Evolutionary conservation across 1,140 invertebrate species (phyloP).

Genomic region (Solenopsis invicta): DNA sequence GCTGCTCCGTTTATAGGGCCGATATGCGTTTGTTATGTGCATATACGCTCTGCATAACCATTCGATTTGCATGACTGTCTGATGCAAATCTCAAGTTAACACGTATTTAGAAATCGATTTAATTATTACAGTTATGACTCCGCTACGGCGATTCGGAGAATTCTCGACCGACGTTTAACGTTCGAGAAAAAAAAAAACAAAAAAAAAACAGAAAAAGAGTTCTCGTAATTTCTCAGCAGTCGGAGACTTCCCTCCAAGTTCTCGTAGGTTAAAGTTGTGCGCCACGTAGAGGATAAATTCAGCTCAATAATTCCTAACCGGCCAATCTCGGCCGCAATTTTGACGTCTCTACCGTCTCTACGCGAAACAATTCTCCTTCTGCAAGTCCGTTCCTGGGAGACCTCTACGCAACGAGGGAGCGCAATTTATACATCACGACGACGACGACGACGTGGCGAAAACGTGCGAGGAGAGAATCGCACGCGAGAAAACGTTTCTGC

Average conservation of each 20-base stretch:
- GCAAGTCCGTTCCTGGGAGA: neutral
- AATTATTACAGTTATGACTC: neutral
- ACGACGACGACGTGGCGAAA: slow-evolving; percentile 22
- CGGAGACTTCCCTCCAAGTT: neutral
- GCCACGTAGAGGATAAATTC: neutral
- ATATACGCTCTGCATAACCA: neutral
- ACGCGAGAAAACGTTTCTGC: slow-evolving; percentile 48
- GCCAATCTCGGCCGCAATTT: neutral
- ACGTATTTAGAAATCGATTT: neutral
- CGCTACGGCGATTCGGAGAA: too few species aligned
- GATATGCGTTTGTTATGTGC: slow-evolving; percentile 8
- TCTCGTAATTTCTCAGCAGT: neutral
- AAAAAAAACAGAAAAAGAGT: neutral
- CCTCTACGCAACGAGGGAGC: slow-evolving; percentile 10
- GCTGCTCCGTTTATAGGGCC: neutral
- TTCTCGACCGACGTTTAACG: neutral
- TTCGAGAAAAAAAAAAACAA: neutral
- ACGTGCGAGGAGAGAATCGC: slow-evolving; percentile 43
- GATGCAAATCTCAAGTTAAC: slow-evolving; percentile 3
- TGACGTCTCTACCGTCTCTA: neutral
- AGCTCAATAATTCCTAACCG: slow-evolving; percentile 4
- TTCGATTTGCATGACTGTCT: neutral
- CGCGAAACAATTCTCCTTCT: slow-evolving; percentile 12
- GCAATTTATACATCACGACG: slow-evolving; percentile 24
- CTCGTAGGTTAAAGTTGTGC: neutral